Evolutionary conservation across 2,113 vertebrate species (phyloP).

Genomic region (Picathartes gymnocephalus): DNA sequence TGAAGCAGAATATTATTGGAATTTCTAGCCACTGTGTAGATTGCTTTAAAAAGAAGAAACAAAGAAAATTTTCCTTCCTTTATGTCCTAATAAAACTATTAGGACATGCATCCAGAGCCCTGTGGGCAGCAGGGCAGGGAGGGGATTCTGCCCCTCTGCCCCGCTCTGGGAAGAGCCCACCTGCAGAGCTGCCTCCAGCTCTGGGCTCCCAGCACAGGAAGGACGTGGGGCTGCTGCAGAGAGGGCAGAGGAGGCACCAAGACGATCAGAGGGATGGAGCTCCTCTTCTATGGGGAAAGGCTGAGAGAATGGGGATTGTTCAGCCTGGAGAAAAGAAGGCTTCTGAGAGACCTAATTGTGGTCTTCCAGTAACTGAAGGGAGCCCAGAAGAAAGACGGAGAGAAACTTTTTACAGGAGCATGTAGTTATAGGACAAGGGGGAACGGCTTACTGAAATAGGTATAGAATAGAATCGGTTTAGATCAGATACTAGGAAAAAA

Average conservation of each 20-base stretch:
- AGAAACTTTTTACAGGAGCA: background rate
- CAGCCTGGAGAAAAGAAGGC: background rate
- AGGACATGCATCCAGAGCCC: background rate
- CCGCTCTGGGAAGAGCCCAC: background rate
- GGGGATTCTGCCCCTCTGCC: background rate
- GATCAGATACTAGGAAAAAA: background rate
- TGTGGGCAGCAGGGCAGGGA: background rate
- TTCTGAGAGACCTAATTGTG: too few relatives aligned
- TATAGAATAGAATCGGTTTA: background rate
- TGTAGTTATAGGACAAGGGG: background rate
- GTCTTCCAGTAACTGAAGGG: background rate
- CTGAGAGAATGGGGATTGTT: background rate
- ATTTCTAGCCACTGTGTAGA: background rate
- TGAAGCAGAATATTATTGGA: background rate
- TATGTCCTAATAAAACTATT: background rate
- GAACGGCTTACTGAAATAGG: background rate
- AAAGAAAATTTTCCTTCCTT: background rate
- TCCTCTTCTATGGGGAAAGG: fast-evolving
- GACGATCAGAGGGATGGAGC: background rate
- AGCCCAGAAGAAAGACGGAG: background rate
- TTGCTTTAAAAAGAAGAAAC: background rate
- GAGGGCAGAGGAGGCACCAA: background rate
- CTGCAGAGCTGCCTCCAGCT: background rate
- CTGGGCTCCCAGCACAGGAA: background rate
- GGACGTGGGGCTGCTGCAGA: background rate